Evolutionary conservation across 2,888 invertebrate species (phyloP), one percentile per base, ranked within the genome.

Genomic region (Antheraea assamensis): DNA sequence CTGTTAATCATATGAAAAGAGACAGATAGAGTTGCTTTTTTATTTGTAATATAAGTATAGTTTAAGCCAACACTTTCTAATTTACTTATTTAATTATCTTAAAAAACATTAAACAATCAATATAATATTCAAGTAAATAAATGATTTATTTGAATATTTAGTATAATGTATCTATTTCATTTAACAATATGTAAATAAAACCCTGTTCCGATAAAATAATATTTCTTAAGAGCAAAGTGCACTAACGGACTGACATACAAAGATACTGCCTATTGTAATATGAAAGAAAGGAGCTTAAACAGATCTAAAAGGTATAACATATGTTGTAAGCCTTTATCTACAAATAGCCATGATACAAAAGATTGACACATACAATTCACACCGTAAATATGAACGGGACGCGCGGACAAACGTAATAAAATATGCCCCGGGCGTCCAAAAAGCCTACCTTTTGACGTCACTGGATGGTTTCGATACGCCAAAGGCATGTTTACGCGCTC

Each of bases 401-500:
- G 27, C 5, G 30, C 17, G 61, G 17, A 64, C 61, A 64, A 64
- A 64, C 47, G 30, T 72, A 66, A 68, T 72, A 52, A 66, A 66
- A 35, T 30, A 31, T 68, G 66, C 49, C 49, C 19, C 47, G n/a
- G 66, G 64, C 15, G 24, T 52, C 15, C 52, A 64, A 49, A 72
- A 72, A 66, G 24, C 30, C 64, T 27, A 76, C 75, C 76, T 76
- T 74, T 77, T 74, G 74, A 73, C 72, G 74, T 76, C 76, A 66
- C 17, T 68, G 75, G 77, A 77, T 77, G 77, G 75, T 73, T 74
- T 78, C 76, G 27, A 79, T 78, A 77, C 74, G 80, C 79, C 78
- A 80, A 80, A 78, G 74, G 78, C 75, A 71, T 78, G 76, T 78
- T 78, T 76, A 78, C 78, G 73, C 74, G 70, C 70, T 75, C 73